Base-by-base conservation (phyloP, 2,888 invertebrate species). In the Yponomeuta evonymella region DNA sequence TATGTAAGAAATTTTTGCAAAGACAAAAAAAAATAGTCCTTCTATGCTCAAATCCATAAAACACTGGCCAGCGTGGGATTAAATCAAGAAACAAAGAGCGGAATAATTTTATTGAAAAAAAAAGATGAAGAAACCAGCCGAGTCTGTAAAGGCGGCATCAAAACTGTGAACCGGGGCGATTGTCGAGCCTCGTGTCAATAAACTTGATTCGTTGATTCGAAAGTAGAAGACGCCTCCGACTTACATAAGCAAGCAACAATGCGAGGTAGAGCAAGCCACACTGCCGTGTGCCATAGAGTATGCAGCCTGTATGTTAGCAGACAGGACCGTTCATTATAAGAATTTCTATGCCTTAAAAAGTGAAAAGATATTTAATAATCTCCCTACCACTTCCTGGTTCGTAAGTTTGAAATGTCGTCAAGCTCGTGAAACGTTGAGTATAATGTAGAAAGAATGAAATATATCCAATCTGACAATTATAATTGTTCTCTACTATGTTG, bases 111-210 rank as follows among this genome's bases (percentile, higher is more conserved):
- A 58, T 58, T 58, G 6, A 12, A 58, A 58, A 23, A 58, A 58
- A 15, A 58, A 12, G 51, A 58, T 15, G 15, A 58, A 12, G 51
- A 58, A 58, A 58, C 12, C 12, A 58, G 15, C 15, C 51, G 51
- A 12, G 51, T 15, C 51, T 15, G 51, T 58, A 58, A 58, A 58
- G 30, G 30, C 65, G 65, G 65, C 29, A 65, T 43, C 36, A 23
- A 90, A 91, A 90, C 90, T 89, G 91, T 90, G 88, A 88, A 87
- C 82, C 83, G 81, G 75, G 83, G 84, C 87, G 84, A 90, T 90
- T 90, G 90, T 90, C 89, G 90, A 23, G 87, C 87, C 87, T 87
- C 89, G 89, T 90, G 92, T 92, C 92, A 91, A 92, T 92, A 92
- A 92, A 92, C 92, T 67, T 70, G 70, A 70, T 70, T 70, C 65